Base-by-base conservation (phyloP, 2,888 invertebrate species). In the Kryphioiulus occultus region DNA sequence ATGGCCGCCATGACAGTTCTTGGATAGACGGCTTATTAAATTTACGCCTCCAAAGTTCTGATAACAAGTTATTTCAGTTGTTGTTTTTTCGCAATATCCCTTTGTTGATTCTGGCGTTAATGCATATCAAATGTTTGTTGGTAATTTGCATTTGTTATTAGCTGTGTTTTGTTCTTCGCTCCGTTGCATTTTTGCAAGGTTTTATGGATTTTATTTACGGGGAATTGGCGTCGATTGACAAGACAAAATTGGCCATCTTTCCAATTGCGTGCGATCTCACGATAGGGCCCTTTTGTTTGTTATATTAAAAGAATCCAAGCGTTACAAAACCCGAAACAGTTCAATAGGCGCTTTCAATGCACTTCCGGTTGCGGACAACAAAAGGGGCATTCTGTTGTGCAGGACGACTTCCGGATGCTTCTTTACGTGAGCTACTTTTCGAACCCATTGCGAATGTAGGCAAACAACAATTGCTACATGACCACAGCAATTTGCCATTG, bases 321-420 rank as follows among this genome's bases (percentile, higher is more conserved):
- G 86, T 86, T 86, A 86, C 86, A 68, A 86, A 53, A 86, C 44
- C 32, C 53, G 86, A 86, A 86, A 86, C 86, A 86, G 86, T 86
- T 86, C 86, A 59, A 86, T 86, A 86, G 59, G 32, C 53, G n/a
- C 22, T 32, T 59, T 86, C 59, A 19, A 86, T 53, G 53, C 22
- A 86, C 68, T 86, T 86, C 86, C 83, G 30, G 19, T 59, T 26
- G 86, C 22, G 15, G 30, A 26, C 22, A 86, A 86, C 86, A 86
- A 86, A 53, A 86, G 86, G 59, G 4, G 32, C 59, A 59, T 86
- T 86, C 59, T 47, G 86, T 30, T 86, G 86, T 30, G 30, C 68
- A 86, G 53, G 32, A 86, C 86, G 59, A 59, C 59, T 86, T 86
- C 86, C 86, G 47, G 86, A 26, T 15, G 53, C 86, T 32, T 86